A percentile compares a stretch with the other conserved stretches of the same genome.
These are phyloP conservation scores for Rhynchopsitta pachyrhyncha DNA, from an alignment of 2,113 vertebrate genomes.

Conservation along the genomic window DNA sequence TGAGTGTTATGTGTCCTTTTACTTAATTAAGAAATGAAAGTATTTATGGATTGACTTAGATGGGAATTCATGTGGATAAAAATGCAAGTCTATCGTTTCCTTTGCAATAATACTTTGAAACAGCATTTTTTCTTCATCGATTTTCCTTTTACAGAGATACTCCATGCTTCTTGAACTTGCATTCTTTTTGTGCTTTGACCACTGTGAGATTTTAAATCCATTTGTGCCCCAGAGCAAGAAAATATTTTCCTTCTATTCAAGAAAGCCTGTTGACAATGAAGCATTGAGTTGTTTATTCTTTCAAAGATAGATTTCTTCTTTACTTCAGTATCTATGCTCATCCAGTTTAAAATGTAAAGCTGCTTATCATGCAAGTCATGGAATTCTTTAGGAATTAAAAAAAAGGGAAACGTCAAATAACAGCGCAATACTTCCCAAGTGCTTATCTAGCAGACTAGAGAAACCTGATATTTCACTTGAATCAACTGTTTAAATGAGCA, in stretches of 20 bases:
- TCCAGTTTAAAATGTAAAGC: conserved; percentile 56
- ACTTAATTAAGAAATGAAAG: not conserved
- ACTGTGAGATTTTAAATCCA: conserved; percentile 25
- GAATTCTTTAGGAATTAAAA: conserved; percentile 25
- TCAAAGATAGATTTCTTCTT: not conserved
- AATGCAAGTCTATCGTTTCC: conserved; percentile 8
- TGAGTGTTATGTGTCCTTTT: not conserved
- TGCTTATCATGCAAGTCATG: conserved; percentile 19
- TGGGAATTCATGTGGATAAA: conserved; percentile 9
- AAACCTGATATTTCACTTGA: conserved; percentile 42
- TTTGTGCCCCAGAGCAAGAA: conserved; percentile 33
- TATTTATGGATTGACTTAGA: not conserved
- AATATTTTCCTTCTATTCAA: conserved; percentile 1
- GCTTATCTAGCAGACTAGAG: conserved; percentile 48
- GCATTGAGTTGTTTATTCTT: conserved; percentile 8
- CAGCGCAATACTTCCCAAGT: conserved; percentile 13
- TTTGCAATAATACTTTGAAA: conserved; percentile 19
- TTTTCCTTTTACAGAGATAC: conserved; percentile 13
- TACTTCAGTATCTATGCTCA: not conserved
- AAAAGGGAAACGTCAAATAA: conserved; percentile 28
- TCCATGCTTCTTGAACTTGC: not conserved
- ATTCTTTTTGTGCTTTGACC: not conserved
- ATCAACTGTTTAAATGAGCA: conserved; percentile 50
- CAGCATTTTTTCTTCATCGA: not conserved
- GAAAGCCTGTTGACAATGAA: conserved; percentile 14